Evolutionary conservation across 2,888 invertebrate species (phyloP).

Genomic region (Chydorus sphaericus): DNA sequence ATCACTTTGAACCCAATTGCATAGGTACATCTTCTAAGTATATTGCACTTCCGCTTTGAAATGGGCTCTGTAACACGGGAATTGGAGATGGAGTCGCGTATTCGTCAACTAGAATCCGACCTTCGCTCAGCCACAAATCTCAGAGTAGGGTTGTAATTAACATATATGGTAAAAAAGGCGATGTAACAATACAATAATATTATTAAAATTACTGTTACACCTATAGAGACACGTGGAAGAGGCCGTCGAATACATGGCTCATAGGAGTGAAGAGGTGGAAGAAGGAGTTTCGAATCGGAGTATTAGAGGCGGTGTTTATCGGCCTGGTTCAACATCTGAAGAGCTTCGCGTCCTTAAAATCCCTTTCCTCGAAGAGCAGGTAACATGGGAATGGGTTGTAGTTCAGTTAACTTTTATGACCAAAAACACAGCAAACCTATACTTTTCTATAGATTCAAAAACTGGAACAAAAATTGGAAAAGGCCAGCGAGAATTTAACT

Average conservation of each 20-base stretch:
- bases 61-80: constrained; percentile 19
- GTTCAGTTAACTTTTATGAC: not conserved
- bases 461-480: constrained; percentile 41
- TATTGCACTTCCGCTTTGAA: not conserved
- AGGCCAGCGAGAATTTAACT: constrained; percentile 40
- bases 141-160: not conserved
- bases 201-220: too few species aligned
- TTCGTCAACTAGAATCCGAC: constrained; percentile 38
- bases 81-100: constrained; percentile 32
- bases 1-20: too few species aligned
- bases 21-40: too few species aligned
- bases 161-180: not conserved
- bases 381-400: not conserved
- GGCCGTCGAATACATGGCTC: not conserved
- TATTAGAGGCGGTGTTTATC: too few species aligned
- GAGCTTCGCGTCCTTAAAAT: not conserved
- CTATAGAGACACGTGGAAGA: not conserved
- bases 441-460: constrained; percentile 37
- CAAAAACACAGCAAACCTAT: too few species aligned
- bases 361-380: not conserved
- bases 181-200: not conserved
- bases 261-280: not conserved
- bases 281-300: not conserved
- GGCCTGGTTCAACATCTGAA: not conserved
- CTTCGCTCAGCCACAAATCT: not conserved